Evolutionary conservation across 2,113 vertebrate species (phyloP).

Genomic region (Rhynchomys soricoides): DNA sequence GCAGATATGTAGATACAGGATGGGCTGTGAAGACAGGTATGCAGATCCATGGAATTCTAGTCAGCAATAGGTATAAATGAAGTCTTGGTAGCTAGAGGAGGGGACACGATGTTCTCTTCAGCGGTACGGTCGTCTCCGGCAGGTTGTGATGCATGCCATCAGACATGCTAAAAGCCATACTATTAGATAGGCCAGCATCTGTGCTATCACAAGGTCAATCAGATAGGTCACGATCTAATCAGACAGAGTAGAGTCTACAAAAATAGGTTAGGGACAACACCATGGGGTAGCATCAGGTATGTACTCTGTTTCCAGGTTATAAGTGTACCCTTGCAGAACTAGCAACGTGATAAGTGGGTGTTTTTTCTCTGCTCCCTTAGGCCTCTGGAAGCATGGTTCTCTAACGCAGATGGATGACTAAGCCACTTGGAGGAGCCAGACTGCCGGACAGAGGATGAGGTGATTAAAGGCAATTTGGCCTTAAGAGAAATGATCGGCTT

Average conservation of each 20-base stretch:
- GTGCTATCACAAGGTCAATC: background rate
- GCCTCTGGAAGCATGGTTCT: background rate
- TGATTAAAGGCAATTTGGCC: background rate
- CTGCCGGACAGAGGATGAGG: background rate
- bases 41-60: background rate
- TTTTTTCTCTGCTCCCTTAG: background rate
- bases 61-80: background rate
- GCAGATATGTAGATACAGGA: background rate
- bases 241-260: background rate
- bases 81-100: background rate
- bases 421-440: background rate
- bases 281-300: background rate
- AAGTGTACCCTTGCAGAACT: background rate
- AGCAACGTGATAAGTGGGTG: background rate
- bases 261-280: background rate
- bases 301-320: background rate
- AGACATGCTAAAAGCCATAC: background rate
- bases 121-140: background rate
- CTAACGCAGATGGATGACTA: background rate
- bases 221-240: background rate
- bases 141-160: background rate
- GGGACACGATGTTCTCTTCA: too few species aligned
- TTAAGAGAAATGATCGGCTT: background rate
- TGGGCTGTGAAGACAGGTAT: background rate
- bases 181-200: too few species aligned